Base-by-base conservation (phyloP, 23 tunicate genomes). In the Trididemnum nubilum region DNA sequence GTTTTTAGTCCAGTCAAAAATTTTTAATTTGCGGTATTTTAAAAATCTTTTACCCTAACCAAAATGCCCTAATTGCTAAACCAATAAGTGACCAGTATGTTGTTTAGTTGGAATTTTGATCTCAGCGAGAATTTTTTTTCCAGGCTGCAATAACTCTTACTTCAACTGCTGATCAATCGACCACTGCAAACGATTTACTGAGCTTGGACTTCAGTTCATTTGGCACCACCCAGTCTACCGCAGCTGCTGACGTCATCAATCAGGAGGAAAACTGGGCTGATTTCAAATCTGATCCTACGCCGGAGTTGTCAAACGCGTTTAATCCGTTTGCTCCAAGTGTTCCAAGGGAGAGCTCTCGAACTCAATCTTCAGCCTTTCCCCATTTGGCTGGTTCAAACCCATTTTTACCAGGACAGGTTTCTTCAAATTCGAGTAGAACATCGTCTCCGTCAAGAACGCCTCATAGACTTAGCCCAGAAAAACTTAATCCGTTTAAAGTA, bases 381-480 rank as follows among this genome's bases (percentile, higher is more conserved):
- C 38, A 37, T 32, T 31, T 67, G 12, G 22, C 22, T 33, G 33
- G 74, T 33, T 31, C 37, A 9, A 67, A 67, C 33, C 74, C 74
- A 7, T 67, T 67, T 24, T 37, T 33, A 38, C 3, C 74, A 4
- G 74, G 74, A 3, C 38, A 31, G 38, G 15, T 33, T 32, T 33
- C 74, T 5, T 31, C 74, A 12, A n/a, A 33, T 3, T 67, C 74
- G 7, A 67, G 74, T n/a, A 32, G n/a, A n/a, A 31, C 37, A 4
- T 33, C 74, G 33, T 40, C 78, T 26, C 78, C 78, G 2, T 23
- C 58, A 2, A 73, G 25, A 23, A 73, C 57, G 19, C 78, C 78
- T 12, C 57, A 37, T 2, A 73, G 24, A 39, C 25, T 73, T 5
- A 73, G 30, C 24, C 58, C 57, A 7, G 78, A 73, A 38, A 73